Percentiles rank a stretch among this genome's conserved stretches.
These are phyloP conservation scores for Isichthys henryi DNA, from an alignment of 2,113 vertebrate species.

Conservation along the genomic window DNA sequence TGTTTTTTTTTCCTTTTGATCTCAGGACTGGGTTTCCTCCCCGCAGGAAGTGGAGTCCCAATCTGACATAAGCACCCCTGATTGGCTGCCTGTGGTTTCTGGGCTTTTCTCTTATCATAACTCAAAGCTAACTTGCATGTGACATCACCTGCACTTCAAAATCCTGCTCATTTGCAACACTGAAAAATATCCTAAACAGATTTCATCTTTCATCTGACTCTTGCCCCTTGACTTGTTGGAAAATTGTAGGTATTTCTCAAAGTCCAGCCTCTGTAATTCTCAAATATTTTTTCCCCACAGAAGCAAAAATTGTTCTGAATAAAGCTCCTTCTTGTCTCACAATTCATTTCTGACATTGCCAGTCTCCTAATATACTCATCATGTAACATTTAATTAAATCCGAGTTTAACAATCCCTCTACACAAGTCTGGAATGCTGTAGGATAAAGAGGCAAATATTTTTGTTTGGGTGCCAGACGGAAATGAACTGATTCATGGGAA, in stretches of 20 bases:
- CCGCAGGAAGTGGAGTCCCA: not conserved
- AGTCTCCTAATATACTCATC: not conserved
- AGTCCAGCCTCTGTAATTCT: not conserved
- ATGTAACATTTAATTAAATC: not conserved
- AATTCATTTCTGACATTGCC: not conserved
- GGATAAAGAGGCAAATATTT: not conserved
- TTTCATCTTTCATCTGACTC: not conserved
- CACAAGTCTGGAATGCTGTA: not conserved
- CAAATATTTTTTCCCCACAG: not conserved
- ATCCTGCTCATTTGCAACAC: not conserved
- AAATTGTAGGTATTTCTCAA: not conserved
- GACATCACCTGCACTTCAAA: not conserved
- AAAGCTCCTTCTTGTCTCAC: not conserved
- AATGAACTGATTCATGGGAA: not conserved
- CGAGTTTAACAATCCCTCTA: not conserved
- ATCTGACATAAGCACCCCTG: not conserved
- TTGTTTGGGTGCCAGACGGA: not conserved
- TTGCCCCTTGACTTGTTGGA: not conserved
- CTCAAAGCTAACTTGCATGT: not conserved
- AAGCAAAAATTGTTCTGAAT: not conserved
- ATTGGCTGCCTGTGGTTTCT: not conserved
- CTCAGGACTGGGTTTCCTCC: not conserved
- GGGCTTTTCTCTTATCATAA: not conserved
- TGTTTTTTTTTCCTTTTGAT: conserved; percentile 3
- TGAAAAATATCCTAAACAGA: not conserved